Percentiles rank a stretch among this genome's conserved stretches.
Conservation (phyloP, 1,140 invertebrate genomes). For the Heliothis virescens region DNA sequence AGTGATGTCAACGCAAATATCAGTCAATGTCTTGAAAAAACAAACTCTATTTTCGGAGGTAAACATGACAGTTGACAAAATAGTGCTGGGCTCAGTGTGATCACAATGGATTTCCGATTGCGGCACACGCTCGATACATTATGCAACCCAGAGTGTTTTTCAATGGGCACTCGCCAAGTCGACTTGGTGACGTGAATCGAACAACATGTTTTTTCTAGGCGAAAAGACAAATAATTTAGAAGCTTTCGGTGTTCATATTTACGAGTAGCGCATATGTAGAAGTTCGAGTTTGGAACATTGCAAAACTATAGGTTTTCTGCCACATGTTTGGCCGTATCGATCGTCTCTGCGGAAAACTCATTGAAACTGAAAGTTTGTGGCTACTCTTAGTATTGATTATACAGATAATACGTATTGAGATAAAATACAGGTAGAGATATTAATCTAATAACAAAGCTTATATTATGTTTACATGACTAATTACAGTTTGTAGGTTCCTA, state of each 20-base stretch:
- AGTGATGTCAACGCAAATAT: background rate
- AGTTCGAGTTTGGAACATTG: background rate
- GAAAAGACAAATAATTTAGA: background rate
- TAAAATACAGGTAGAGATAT: too few species aligned
- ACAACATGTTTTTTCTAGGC: slow-evolving; percentile 33
- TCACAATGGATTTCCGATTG: slow-evolving; percentile 50
- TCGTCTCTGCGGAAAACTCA: background rate
- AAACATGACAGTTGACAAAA: slow-evolving; percentile 48
- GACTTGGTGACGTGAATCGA: slow-evolving; percentile 17
- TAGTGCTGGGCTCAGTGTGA: slow-evolving; percentile 30
- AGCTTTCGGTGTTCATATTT: background rate
- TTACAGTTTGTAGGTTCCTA: too few species aligned
- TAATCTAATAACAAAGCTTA: too few species aligned
- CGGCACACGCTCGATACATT: slow-evolving; percentile 38
- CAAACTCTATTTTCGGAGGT: slow-evolving; percentile 25
- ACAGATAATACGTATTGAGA: too few species aligned
- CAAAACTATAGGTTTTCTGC: background rate
- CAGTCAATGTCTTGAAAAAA: slow-evolving; percentile 15
- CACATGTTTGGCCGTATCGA: background rate
- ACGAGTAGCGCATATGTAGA: background rate
- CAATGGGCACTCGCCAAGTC: slow-evolving; percentile 45
- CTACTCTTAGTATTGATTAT: background rate
- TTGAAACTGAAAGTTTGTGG: background rate
- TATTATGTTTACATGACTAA: too few species aligned
- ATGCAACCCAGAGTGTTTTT: slow-evolving; percentile 46